Percentiles rank a stretch among this genome's conserved stretches.
These are phyloP conservation scores for Pseudomyrmex concolor DNA, from an alignment of 1,140 invertebrate species.

Conservation along the genomic window DNA sequence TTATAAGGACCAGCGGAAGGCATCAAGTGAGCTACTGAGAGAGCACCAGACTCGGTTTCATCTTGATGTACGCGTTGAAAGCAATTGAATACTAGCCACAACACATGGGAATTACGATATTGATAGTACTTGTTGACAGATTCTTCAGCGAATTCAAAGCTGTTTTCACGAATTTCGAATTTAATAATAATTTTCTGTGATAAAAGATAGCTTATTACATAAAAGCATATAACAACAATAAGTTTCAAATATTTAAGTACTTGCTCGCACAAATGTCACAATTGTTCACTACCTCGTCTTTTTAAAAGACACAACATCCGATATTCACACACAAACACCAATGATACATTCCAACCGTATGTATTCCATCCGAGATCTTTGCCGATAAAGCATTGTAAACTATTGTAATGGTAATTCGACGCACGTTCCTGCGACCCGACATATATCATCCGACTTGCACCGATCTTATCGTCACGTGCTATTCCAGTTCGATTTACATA, in stretches of 20 bases:
- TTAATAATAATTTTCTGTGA: not conserved
- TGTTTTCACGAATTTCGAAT: not conserved
- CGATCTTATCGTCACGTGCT: constrained; percentile 28
- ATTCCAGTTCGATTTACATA: constrained; percentile 15
- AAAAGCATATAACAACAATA: not conserved
- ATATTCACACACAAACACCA: not conserved
- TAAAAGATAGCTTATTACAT: not conserved
- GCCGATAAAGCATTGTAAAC: constrained; percentile 76
- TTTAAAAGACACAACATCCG: too few species aligned
- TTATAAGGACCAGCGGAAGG: constrained; percentile 6
- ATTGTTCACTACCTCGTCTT: too few species aligned
- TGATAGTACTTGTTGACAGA: not conserved
- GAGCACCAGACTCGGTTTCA: not conserved
- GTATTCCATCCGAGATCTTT: constrained; percentile 68
- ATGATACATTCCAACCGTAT: constrained; percentile 36
- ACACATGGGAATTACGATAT: too few species aligned
- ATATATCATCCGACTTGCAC: constrained; percentile 50
- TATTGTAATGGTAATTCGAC: constrained; percentile 80
- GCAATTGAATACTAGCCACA: not conserved
- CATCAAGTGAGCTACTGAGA: constrained; percentile 19
- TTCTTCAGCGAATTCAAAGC: not conserved
- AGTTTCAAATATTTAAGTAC: not conserved
- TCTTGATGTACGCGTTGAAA: not conserved
- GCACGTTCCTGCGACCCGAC: constrained; percentile 60
- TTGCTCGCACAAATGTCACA: too few species aligned